Percentiles rank a stretch among this genome's conserved stretches.
phyloP scores from a whole-genome alignment of 1,140 invertebrate species.

The Monochamus saltuarius region DNA sequence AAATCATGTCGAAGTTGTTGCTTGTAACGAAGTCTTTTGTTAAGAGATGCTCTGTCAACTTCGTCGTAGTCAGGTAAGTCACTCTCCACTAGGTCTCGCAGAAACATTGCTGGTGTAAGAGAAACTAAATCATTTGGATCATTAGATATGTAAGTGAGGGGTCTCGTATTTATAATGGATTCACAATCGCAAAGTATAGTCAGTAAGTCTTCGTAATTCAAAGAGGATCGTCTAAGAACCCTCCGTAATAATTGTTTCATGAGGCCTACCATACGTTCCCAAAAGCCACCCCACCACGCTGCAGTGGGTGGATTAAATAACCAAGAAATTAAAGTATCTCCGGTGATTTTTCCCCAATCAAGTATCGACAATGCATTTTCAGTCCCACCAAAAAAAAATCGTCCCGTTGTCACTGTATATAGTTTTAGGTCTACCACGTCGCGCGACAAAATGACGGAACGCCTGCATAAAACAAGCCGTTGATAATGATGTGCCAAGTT shows the following conservation, averaged over 20 bases:
- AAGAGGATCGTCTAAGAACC: conserved; percentile 36
- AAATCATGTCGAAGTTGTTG: conserved; percentile 18
- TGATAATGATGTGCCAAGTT: conserved; percentile 41
- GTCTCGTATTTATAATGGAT: conserved; percentile 44
- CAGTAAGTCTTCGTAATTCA: conserved; percentile 43
- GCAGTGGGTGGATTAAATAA: conserved; percentile 38
- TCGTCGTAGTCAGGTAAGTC: conserved; percentile 25
- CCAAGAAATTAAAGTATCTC: conserved; percentile 16
- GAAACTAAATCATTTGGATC: conserved; percentile 29
- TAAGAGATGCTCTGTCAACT: conserved; percentile 13
- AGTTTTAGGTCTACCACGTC: conserved; percentile 9
- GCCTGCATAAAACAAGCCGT: conserved; percentile 24
- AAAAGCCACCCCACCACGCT: conserved; percentile 53
- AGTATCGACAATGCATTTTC: conserved; percentile 38
- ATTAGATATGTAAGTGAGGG: conserved; percentile 44
- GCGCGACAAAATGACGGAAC: conserved; percentile 2
- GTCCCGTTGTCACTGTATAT: conserved; percentile 52
- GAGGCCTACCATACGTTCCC: conserved; percentile 50
- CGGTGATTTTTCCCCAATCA: conserved; percentile 28
- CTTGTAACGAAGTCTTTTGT: conserved; percentile 11
- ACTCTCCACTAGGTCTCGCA: conserved; percentile 13
- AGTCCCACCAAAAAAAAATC: conserved; percentile 48
- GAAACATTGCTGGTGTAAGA: conserved; percentile 25
- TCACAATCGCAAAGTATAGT: conserved; percentile 46
- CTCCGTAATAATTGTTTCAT: conserved; percentile 43